phyloP scores from a whole-genome alignment of 2,113 vertebrate genomes.

The Oplegnathus fasciatus region DNA sequence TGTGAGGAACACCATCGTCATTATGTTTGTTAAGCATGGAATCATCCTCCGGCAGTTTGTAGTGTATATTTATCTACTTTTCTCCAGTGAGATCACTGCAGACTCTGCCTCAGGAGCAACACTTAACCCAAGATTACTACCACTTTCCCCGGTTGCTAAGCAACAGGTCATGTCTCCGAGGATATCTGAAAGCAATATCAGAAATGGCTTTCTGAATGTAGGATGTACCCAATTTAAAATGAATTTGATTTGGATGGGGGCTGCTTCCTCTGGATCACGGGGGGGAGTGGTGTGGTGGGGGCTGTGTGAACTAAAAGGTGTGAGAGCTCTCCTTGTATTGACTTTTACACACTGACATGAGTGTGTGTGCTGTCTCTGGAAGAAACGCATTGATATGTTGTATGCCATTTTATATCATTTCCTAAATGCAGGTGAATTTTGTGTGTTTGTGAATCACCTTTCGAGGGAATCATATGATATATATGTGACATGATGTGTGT shows the following conservation, averaged over 20 bases:
- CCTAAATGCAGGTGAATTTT: not conserved
- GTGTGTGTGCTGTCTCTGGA: not conserved
- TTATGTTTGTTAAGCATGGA: slow-evolving; percentile 5
- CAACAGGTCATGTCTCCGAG: slow-evolving; percentile 75
- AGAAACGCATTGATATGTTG: not conserved
- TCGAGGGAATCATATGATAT: not conserved
- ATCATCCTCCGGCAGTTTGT: slow-evolving; percentile 39
- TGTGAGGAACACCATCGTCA: slow-evolving; percentile 12
- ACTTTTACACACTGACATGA: not conserved
- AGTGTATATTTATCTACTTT: slow-evolving; percentile 63
- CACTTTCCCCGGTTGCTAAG: slow-evolving; percentile 76
- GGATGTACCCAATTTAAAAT: slow-evolving; percentile 64
- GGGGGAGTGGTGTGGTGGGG: not conserved
- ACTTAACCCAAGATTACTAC: slow-evolving; percentile 70
- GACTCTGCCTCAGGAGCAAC: slow-evolving; percentile 46
- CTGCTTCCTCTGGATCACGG: slow-evolving; percentile 28
- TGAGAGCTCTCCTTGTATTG: slow-evolving; percentile 15
- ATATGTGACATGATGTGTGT: not conserved
- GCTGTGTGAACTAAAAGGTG: slow-evolving; percentile 5
- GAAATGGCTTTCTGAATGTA: slow-evolving; percentile 57
- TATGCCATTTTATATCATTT: not conserved
- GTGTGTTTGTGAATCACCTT: not conserved
- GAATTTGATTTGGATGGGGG: slow-evolving; percentile 57
- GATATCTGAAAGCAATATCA: slow-evolving; percentile 65
- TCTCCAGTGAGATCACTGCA: slow-evolving; percentile 37